Conservation (phyloP, 2,113 vertebrate genomes). For the Merops nubicus region DNA sequence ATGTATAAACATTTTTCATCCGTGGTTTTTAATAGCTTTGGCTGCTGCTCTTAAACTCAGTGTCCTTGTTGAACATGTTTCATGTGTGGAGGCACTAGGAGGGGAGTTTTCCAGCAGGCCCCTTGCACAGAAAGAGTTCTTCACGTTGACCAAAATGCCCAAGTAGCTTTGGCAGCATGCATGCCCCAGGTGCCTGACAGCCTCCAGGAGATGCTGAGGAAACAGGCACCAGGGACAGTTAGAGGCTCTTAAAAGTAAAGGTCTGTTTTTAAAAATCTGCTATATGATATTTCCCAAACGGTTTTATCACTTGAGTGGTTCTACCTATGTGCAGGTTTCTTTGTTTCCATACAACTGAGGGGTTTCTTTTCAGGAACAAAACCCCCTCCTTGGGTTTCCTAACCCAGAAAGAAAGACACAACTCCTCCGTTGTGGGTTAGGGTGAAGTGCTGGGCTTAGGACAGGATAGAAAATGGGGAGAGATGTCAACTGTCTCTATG, state of each 20-base stretch:
- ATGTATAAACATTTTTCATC: background rate
- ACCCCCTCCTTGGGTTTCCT: background rate
- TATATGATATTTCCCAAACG: background rate
- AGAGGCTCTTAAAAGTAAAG: background rate
- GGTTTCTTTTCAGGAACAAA: background rate
- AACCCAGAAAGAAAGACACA: background rate
- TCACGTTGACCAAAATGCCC: background rate
- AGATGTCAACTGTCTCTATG: background rate
- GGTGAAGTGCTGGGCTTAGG: background rate
- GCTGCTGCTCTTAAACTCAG: background rate
- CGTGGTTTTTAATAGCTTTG: conserved; percentile 24
- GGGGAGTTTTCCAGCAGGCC: background rate
- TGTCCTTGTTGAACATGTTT: background rate
- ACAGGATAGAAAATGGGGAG: background rate
- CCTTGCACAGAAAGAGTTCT: background rate
- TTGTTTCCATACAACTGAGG: background rate
- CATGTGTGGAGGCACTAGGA: background rate
- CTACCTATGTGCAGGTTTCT: background rate
- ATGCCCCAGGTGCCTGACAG: rapidly evolving
- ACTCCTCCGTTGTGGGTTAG: rapidly evolving
- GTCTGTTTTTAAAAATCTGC: no score
- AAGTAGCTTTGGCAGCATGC: background rate
- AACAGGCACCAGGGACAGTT: background rate
- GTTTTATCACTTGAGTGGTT: background rate
- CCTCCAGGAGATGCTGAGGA: background rate